A percentile compares a stretch with the other conserved stretches of the same genome.
Evolutionary conservation across 1,140 invertebrate species (phyloP).

Genomic region (Diprion similis): DNA sequence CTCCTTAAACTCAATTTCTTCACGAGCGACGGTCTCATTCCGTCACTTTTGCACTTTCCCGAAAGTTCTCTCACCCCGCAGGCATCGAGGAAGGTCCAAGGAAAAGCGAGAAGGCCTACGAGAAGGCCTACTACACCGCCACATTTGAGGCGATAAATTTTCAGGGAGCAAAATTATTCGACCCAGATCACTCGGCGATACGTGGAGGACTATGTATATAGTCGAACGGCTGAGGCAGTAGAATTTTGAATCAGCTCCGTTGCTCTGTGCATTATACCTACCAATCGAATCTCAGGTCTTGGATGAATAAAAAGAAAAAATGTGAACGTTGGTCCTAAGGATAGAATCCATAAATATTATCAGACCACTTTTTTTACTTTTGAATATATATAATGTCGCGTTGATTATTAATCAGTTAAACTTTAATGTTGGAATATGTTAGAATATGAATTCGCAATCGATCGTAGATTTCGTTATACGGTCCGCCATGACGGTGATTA

Average conservation of each 20-base stretch:
- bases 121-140: not conserved
- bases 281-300: too few relatives aligned
- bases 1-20: not conserved
- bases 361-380: too few relatives aligned
- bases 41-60: not conserved
- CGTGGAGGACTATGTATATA: not conserved
- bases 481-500: not conserved
- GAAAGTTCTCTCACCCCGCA: not conserved
- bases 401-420: too few relatives aligned
- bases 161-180: not conserved
- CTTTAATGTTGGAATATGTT: not conserved
- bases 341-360: too few relatives aligned
- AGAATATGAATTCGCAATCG: not conserved
- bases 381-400: too few relatives aligned
- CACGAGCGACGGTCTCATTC: not conserved
- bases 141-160: not conserved
- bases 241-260: too few relatives aligned
- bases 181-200: not conserved
- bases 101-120: not conserved
- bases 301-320: too few relatives aligned
- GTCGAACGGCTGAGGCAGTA: too few relatives aligned
- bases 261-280: too few relatives aligned
- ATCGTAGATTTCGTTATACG: not conserved
- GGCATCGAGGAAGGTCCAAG: not conserved
- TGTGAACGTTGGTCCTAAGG: too few relatives aligned